These are phyloP conservation scores for Cranoglanis bouderius DNA, from an alignment of 2,113 vertebrate genomes.

Conservation along the genomic window DNA sequence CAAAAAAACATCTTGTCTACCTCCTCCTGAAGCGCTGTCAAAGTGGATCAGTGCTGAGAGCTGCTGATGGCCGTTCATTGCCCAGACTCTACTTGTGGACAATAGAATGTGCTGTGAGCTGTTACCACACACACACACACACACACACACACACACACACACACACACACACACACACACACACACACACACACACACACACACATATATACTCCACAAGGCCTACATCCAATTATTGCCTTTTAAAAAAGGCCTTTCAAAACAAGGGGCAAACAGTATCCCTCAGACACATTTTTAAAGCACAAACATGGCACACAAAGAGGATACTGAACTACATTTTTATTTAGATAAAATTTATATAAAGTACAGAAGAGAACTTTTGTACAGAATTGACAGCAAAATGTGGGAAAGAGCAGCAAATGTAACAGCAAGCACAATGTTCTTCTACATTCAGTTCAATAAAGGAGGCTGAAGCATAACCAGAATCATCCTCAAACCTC, in stretches of 20 bases:
- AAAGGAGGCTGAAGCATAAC: conserved; percentile 21
- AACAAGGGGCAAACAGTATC: conserved; percentile 63
- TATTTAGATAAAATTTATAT: conserved; percentile 11
- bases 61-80: conserved; percentile 74
- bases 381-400: background rate
- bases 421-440: background rate
- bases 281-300: conserved; percentile 28
- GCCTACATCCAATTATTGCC: conserved; percentile 99
- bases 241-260: conserved; percentile 76
- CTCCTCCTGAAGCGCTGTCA: conserved; percentile 97
- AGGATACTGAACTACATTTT: conserved; percentile 13
- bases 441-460: conserved; percentile 8
- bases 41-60: conserved; percentile 92
- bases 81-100: conserved; percentile 79
- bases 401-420: background rate
- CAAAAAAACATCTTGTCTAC: conserved; percentile 79
- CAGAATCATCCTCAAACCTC: conserved; percentile 21
- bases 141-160: conserved; percentile 82
- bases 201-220: conserved; percentile 75
- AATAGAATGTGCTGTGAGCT: conserved; percentile 89
- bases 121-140: conserved; percentile 85
- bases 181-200: conserved; percentile 83
- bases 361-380: background rate
- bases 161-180: conserved; percentile 73
- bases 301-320: conserved; percentile 45